Base-by-base conservation (phyloP, 1,140 invertebrate genomes). In the Potamilus streckersoni region DNA sequence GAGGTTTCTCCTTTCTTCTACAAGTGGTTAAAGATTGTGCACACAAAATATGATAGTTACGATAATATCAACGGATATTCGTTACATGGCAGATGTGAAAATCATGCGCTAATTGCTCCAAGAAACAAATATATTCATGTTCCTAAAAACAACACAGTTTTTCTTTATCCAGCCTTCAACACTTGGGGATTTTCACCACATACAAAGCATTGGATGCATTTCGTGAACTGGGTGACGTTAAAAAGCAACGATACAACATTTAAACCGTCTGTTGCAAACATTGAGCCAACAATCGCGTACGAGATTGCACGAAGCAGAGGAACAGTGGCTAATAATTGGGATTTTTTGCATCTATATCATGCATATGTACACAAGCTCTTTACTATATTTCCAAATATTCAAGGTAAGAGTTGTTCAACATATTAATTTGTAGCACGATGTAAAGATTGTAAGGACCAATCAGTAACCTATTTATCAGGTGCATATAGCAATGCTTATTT, bases 171-270 rank as follows among this genome's bases (percentile, higher is more conserved):
- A 16, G 70, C 76, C 17, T 69, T 80, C 15, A 76, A 78, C 13
- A 76, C 79, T 8, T 81, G 79, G 77, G 82, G 78, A 14, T 83
- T 82, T 65, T 78, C 78, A 14, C 82, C 82, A 20, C 74, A 80
- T 19, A 59, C 23, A 16, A 69, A 66, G 4, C 56, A 64, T 15
- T 83, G 82, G 82, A 23, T 55, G 12, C 58, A 77, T 31, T 83
- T 83, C 6, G 11, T 49, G 38, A 49, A 49, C 38, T 49, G 27
- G 38, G 38, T 49, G 38, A 49, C 38, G 6, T 17, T 58, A 17
- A 60, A 64, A 19, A 60, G 59, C n/a, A n/a, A 17, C 13, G n/a
- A 76, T 17, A 1, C 11, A 16, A 64, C 57, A 23, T 81, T 81
- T 63, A 74, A 31, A 31, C 27, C 27, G 27, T 31, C 27, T 31